Evolutionary conservation across 2,888 invertebrate genomes (phyloP), one percentile per base, ranked within the genome.

Genomic region (Neelides folsomi): DNA sequence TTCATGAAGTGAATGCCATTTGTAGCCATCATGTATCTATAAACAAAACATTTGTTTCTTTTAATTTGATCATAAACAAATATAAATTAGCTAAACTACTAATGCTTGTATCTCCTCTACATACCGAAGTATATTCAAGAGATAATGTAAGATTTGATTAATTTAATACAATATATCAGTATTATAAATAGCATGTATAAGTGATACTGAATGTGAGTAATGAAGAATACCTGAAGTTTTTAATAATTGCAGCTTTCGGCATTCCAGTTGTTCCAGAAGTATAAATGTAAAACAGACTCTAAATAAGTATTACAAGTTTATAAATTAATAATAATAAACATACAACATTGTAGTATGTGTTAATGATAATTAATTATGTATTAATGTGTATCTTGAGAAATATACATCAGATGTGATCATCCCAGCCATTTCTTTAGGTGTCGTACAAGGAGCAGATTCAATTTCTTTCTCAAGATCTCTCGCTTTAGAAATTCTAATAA

Each of bases 221-320:
- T 36, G 44, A 46, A 42, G 13, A 19, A 12, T 52, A 60, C 59
- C 62, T 35, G 40, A 54, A 57, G 9, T 62, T 58, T 27, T 61
- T 62, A n/a, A 62, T 56, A 8, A 61, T 53, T 1, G 62, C 64
- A 7, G 62, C 60, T 41, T 64, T 64, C 1, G 62, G 60, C 39
- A 59, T 66, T 12, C 98, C 98, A 1, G 98, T 99, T 0, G 98
- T 98, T 35, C 98, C 98, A 40, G 94, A 95, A 0, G 98, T 99
- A 71, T 92, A 98, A 67, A 98, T 94, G 68, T 94, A 97, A 40
- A 95, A 76, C 49, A 97, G 72, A 66, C 80, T 81, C 66, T 86
- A 87, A 57, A 80, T 78, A 68, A 86, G 84, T n/a, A 49, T 78
- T 78, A 4, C 78, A 77, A 37, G 38, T 37, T 20, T 47, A 46